phyloP scores from a whole-genome alignment of 2,113 vertebrate genomes.

The Sturnus vulgaris region DNA sequence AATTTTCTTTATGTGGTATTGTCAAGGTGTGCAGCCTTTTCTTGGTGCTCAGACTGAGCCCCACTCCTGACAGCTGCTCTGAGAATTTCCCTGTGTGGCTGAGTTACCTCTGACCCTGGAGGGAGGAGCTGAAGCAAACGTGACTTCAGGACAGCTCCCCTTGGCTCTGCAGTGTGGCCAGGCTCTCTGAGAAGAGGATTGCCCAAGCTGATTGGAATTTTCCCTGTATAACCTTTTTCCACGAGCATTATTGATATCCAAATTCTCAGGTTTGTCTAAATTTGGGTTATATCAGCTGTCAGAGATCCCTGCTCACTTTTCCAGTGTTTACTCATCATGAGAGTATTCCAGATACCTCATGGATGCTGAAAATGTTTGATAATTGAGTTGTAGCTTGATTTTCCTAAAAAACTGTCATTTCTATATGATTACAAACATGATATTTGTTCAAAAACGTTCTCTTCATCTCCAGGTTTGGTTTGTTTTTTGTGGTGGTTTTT shows the following conservation, averaged over 20 bases:
- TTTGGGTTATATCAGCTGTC: neutral
- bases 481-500: no score
- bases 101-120: no score
- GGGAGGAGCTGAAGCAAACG: neutral
- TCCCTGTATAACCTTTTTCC: neutral
- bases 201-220: neutral
- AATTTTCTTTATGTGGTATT: neutral
- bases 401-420: neutral
- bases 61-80: neutral
- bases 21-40: neutral
- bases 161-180: neutral
- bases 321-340: neutral
- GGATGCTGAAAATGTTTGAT: neutral
- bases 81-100: neutral
- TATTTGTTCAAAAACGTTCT: neutral
- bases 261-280: neutral
- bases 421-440: rapidly evolving
- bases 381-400: neutral
- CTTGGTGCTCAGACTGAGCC: neutral
- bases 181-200: neutral
- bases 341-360: neutral
- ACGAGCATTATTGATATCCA: neutral
- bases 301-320: neutral
- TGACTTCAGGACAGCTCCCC: neutral
- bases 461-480: neutral